These are phyloP conservation scores for Desoria tigrina DNA, from an alignment of 2,888 invertebrate genomes.

Conservation along the genomic window DNA sequence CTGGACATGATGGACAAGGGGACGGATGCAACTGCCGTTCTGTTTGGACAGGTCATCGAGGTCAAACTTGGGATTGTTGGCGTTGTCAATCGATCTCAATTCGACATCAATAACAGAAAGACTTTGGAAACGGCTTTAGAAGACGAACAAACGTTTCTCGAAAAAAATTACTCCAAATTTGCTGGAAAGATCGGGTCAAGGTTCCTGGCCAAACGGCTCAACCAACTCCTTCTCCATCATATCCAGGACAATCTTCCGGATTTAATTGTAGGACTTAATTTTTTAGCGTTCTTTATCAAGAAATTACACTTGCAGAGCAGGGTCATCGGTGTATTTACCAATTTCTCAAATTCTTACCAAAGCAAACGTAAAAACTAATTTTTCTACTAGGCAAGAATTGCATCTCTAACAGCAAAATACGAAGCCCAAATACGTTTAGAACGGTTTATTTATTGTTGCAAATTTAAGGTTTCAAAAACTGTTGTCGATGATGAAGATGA, in stretches of 20 bases:
- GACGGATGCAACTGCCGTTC: constrained; percentile 96
- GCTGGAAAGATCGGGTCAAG: constrained; percentile 94
- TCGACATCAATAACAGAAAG: constrained; percentile 66
- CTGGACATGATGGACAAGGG: constrained; percentile 98
- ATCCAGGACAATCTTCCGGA: constrained; percentile 97
- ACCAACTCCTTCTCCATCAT: constrained; percentile 96
- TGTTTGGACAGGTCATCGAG: constrained; percentile 95
- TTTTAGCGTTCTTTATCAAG: too few relatives aligned
- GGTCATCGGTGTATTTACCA: too few relatives aligned
- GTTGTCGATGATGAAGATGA: too few relatives aligned
- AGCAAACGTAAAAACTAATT: not conserved
- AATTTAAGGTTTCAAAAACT: too few relatives aligned
- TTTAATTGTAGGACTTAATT: constrained; percentile 62
- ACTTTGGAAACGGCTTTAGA: constrained; percentile 75
- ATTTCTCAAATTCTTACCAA: too few relatives aligned
- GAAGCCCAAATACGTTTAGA: too few relatives aligned
- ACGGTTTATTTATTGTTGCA: too few relatives aligned
- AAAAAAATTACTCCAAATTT: constrained; percentile 93
- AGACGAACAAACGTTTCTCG: constrained; percentile 90
- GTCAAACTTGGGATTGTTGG: constrained; percentile 98
- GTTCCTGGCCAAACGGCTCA: constrained; percentile 92
- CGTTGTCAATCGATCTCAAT: constrained; percentile 96
- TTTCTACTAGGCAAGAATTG: too few relatives aligned
- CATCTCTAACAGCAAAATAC: not conserved
- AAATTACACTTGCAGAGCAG: too few relatives aligned